phyloP scores from a whole-genome alignment of 2,888 invertebrate species.

The Cephus runcator region DNA sequence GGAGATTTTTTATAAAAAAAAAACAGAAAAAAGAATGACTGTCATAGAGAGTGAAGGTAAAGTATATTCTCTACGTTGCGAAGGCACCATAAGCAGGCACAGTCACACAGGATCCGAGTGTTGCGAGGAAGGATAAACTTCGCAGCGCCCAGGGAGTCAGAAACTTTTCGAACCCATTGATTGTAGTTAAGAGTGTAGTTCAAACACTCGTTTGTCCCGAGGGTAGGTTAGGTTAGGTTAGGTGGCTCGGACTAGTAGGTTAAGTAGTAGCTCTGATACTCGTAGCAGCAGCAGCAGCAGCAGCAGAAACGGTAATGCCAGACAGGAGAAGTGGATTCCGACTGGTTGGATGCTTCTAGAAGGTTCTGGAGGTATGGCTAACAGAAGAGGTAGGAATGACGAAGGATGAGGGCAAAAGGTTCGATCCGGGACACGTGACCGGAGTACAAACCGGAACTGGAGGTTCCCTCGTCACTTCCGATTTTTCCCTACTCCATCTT shows the following conservation, averaged over 20 bases:
- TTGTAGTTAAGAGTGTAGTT: constrained; percentile 21
- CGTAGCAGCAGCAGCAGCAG: not conserved
- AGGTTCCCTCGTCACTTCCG: not conserved
- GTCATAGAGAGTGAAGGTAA: not conserved
- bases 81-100: not conserved
- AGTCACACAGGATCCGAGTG: not conserved
- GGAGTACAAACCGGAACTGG: constrained; percentile 18
- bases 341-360: not conserved
- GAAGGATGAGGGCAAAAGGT: constrained; percentile 13
- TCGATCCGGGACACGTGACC: constrained; percentile 18
- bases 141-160: constrained; percentile 6
- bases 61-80: not conserved
- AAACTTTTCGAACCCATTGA: constrained; percentile 20
- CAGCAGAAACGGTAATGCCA: not conserved
- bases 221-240: not conserved
- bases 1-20: not conserved
- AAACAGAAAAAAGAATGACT: not conserved
- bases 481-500: not conserved
- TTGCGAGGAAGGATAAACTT: not conserved
- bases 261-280: not conserved
- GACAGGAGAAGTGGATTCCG: not conserved
- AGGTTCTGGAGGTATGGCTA: not conserved
- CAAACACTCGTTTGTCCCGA: constrained; percentile 23
- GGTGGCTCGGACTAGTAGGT: not conserved
- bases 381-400: not conserved